Conservation (phyloP, 2,797 vertebrate species). For the Intellagama lesueurii region DNA sequence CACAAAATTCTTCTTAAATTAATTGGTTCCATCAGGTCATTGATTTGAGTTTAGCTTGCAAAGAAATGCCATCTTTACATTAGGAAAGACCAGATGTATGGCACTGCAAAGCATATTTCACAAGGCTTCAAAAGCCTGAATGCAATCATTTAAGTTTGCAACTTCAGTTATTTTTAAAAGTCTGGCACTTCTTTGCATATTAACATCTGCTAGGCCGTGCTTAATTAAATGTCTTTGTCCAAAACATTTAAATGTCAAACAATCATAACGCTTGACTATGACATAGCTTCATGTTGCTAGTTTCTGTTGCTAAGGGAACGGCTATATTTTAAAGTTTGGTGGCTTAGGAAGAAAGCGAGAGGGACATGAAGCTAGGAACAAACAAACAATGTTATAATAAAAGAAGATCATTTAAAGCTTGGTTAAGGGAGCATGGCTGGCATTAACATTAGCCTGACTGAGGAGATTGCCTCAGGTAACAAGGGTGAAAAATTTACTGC, state of each 20-base stretch:
- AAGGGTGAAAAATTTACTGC: no score
- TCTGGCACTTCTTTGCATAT: not conserved
- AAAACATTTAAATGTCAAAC: slow-evolving; percentile 47
- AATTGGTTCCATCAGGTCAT: not conserved
- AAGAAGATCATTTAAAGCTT: not conserved
- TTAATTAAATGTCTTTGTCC: slow-evolving; percentile 39
- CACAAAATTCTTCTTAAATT: not conserved
- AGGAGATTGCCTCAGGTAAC: no score
- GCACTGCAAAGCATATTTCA: rapidly evolving
- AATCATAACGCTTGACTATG: slow-evolving; percentile 30
- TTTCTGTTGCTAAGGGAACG: slow-evolving; percentile 36
- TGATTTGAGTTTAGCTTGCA: not conserved
- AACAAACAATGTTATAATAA: not conserved
- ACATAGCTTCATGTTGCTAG: slow-evolving; percentile 8
- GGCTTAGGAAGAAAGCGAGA: not conserved
- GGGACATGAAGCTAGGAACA: not conserved
- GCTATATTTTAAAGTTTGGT: slow-evolving; percentile 42
- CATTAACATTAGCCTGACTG: no score
- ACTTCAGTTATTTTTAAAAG: slow-evolving; percentile 25
- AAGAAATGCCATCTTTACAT: not conserved
- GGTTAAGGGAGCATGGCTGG: no score
- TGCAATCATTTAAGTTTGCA: not conserved
- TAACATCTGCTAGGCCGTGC: slow-evolving; percentile 8
- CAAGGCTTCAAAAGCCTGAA: slow-evolving; percentile 13
- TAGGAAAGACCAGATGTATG: not conserved